These are phyloP conservation scores for Nephrotoma guestfalica DNA, from an alignment of 2,888 invertebrate species.

Conservation along the genomic window DNA sequence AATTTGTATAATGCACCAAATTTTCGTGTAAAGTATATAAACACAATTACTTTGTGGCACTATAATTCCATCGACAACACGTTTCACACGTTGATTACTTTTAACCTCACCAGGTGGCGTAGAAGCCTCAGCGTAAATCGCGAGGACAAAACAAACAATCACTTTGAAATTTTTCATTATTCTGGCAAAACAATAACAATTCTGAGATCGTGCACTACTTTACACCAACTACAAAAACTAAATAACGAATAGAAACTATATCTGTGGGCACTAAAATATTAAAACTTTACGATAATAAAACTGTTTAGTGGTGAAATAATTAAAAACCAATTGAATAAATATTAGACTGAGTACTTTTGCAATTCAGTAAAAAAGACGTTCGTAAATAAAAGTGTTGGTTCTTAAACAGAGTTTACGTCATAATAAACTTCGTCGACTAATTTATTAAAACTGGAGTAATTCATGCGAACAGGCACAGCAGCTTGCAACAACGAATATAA, in stretches of 20 bases:
- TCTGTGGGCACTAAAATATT: neutral
- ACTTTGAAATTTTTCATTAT: neutral
- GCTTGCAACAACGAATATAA: neutral
- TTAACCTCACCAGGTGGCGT: neutral
- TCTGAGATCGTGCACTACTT: neutral
- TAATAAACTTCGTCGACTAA: no score
- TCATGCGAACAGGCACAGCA: neutral
- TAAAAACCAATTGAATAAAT: neutral
- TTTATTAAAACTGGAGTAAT: neutral
- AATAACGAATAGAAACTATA: neutral
- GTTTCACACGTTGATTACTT: neutral
- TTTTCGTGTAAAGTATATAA: neutral
- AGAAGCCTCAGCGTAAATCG: neutral
- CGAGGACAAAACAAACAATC: neutral
- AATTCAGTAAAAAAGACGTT: neutral
- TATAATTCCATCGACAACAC: neutral
- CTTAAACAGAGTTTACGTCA: no score
- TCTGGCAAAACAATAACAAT: neutral
- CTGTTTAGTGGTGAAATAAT: neutral
- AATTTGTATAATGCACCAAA: neutral
- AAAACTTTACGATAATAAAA: neutral
- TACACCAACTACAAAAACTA: neutral
- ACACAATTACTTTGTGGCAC: neutral
- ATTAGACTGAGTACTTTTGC: neutral
- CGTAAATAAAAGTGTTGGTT: neutral